phyloP scores from a whole-genome alignment of 2,888 invertebrate species.

The Deilephila porcellus region DNA sequence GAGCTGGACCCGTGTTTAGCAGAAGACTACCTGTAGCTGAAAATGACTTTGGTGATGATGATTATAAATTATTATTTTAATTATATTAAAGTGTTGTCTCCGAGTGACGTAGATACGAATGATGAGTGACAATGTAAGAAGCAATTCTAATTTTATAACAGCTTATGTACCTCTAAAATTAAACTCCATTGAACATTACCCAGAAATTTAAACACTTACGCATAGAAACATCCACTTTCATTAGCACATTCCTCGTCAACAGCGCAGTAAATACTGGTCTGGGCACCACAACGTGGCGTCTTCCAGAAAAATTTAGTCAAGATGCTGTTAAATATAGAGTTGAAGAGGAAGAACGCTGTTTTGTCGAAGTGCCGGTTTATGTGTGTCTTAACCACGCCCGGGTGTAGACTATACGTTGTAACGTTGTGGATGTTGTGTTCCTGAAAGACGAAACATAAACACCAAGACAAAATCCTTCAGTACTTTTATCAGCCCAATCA shows the following conservation, averaged over 20 bases:
- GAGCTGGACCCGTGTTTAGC: no score
- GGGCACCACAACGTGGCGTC: constrained; percentile 85
- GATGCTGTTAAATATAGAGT: constrained; percentile 40
- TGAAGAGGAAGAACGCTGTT: constrained; percentile 41
- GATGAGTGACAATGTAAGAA: no score
- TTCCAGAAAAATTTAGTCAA: constrained; percentile 67
- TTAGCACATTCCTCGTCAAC: constrained; percentile 81
- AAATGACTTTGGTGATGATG: no score
- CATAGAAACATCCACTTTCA: constrained; percentile 77
- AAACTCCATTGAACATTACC: no score
- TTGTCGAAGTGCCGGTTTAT: constrained; percentile 79
- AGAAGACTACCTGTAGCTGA: no score
- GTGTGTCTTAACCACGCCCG: constrained; percentile 85
- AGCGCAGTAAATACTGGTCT: constrained; percentile 87
- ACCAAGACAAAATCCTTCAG: no score
- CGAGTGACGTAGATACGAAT: no score
- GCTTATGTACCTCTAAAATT: no score
- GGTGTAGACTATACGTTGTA: constrained; percentile 82
- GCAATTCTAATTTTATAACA: no score
- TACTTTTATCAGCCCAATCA: no score
- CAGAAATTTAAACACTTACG: constrained; percentile 44
- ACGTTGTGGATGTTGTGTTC: constrained; percentile 59
- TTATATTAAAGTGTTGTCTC: no score
- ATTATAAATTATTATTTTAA: no score
- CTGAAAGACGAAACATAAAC: constrained; percentile 32